Conservation (phyloP, 2,888 invertebrate species). For the Ferrisia virgata region DNA sequence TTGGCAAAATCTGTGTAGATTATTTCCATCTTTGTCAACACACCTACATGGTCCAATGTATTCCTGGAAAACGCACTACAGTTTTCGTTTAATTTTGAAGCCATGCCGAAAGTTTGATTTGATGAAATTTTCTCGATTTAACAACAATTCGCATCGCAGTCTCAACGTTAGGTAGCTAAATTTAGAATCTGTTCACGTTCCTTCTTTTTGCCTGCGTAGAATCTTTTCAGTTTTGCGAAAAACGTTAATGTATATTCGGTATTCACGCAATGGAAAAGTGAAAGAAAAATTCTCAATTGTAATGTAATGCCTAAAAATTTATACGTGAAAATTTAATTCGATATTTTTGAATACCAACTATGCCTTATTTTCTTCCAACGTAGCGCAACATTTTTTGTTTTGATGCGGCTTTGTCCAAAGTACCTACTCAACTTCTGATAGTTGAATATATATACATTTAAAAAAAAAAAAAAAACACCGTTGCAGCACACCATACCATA, state of each 20-base stretch:
- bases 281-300: background rate
- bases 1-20: too few species aligned
- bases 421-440: too few species aligned
- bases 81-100: background rate
- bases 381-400: background rate
- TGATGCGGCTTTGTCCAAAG: background rate
- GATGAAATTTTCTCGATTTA: background rate
- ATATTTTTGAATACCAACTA: background rate
- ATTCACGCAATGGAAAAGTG: background rate
- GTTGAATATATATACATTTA: background rate
- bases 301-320: background rate
- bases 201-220: background rate
- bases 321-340: slow-evolving; percentile 20
- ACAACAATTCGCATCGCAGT: background rate
- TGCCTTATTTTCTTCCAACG: background rate
- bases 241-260: background rate
- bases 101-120: background rate
- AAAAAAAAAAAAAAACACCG: background rate
- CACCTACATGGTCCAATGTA: background rate
- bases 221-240: slow-evolving; percentile 4
- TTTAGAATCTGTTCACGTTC: slow-evolving; percentile 18
- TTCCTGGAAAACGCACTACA: background rate
- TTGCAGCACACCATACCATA: background rate
- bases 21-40: too few species aligned
- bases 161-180: background rate